Evolutionary conservation across 1,140 invertebrate species (phyloP).

Genomic region (Drosophila miranda): DNA sequence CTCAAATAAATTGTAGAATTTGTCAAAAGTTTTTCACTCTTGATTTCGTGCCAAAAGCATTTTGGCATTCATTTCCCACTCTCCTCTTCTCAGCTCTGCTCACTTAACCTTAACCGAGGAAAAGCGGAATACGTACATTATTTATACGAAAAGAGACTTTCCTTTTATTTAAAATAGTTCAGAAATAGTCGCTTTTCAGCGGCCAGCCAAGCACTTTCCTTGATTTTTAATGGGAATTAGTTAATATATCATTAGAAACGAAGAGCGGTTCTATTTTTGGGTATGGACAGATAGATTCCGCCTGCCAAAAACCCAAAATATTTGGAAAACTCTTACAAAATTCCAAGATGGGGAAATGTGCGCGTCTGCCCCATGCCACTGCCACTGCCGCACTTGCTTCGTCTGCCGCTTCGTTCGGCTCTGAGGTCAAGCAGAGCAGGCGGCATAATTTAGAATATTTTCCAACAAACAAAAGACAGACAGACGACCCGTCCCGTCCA

Average conservation of each 20-base stretch:
- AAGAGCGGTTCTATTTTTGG: constrained; percentile 33
- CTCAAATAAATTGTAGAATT: constrained; percentile 65
- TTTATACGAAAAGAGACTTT: constrained; percentile 19
- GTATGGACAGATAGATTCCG: neutral
- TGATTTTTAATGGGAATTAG: constrained; percentile 58
- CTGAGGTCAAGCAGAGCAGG: constrained; percentile 43
- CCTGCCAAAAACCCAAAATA: constrained; percentile 18
- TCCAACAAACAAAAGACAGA: constrained; percentile 21
- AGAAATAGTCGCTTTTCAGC: constrained; percentile 11
- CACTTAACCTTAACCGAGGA: constrained; percentile 53
- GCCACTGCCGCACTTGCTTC: constrained; percentile 12
- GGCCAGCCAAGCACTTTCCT: constrained; percentile 14
- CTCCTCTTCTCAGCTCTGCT: constrained; percentile 10
- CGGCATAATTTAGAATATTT: constrained; percentile 53
- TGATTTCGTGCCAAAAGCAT: constrained; percentile 44
- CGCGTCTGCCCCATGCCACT: neutral
- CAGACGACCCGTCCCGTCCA: neutral
- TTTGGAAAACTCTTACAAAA: constrained; percentile 46
- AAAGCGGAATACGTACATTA: constrained; percentile 10
- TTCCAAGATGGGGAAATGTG: constrained; percentile 21
- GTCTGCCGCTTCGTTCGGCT: neutral
- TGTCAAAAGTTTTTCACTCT: constrained; percentile 54
- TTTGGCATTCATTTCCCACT: constrained; percentile 19
- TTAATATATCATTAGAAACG: constrained; percentile 52
- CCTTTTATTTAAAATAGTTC: constrained; percentile 16